Evolutionary conservation across 2,888 invertebrate genomes (phyloP), one percentile per base, ranked within the genome.

Genomic region (Thysanoteuthis rhombus): DNA sequence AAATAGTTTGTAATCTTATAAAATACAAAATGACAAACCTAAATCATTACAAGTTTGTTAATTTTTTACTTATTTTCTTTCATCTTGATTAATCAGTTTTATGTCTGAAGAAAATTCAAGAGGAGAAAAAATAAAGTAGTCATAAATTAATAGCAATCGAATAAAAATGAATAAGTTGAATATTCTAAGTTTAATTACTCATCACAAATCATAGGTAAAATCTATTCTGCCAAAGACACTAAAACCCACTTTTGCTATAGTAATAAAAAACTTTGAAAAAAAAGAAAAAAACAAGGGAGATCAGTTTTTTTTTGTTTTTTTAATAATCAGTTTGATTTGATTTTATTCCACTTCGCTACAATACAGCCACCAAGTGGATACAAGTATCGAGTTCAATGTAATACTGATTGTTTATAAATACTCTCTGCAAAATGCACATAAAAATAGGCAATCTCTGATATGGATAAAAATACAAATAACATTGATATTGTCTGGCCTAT

Each of bases 391-490:
- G n/a, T 75, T 75, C 22, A 52, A 52, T 52, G 52, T 75, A 75
- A 75, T 75, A 75, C 75, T 75, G 75, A 16, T 75, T n/a, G n/a
- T 19, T 75, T 58, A 32, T 58, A 25, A 75, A n/a, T 75, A n/a
- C n/a, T 75, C 75, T n/a, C 75, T 75, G 10, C 75, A 75, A 75
- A 75, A 75, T 75, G 36, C 75, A 75, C 75, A 75, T 12, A 75
- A 75, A 75, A 75, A 75, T 75, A 75, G n/a, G n/a, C 75, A 75
- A 75, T 75, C 75, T 75, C 75, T 75, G 75, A 75, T 75, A 75
- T 75, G 10, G 36, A 75, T n/a, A n/a, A 75, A 75, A 75, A 75
- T 75, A 75, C 75, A 75, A 75, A 75, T 16, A 75, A 75, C 75
- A 75, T 75, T 75, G n/a, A 75, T 58, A 28, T 8, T 16, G 36